These are phyloP conservation scores for Sebastes goodei DNA, from an alignment of 2,797 vertebrate species.

Conservation along the genomic window DNA sequence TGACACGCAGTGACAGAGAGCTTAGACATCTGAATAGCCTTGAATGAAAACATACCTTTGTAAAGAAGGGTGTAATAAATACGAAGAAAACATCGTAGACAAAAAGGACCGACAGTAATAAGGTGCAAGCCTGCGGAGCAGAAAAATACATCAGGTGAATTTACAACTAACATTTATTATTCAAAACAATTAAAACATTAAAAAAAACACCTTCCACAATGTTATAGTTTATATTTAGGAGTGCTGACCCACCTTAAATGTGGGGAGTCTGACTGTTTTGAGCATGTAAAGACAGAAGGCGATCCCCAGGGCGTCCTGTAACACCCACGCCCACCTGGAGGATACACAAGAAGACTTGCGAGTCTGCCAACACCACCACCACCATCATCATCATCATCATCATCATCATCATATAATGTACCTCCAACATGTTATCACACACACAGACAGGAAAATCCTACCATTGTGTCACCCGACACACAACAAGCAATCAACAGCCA, in stretches of 20 bases:
- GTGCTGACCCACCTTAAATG: conserved; percentile 88
- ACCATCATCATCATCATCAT: not conserved
- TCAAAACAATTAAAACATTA: not conserved
- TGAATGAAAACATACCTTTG: conserved; percentile 82
- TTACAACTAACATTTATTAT: not conserved
- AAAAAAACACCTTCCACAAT: not conserved
- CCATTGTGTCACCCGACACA: conserved; percentile 2
- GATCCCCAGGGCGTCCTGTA: conserved; percentile 94
- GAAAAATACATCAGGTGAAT: not conserved
- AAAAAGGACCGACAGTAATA: conserved; percentile 92
- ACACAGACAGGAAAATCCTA: not conserved
- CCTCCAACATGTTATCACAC: not conserved
- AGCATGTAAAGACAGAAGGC: conserved; percentile 97
- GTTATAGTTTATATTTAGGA: not conserved
- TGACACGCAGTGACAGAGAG: not conserved
- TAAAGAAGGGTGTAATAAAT: conserved; percentile 94
- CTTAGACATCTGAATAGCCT: not conserved
- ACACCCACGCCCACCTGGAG: conserved; percentile 95
- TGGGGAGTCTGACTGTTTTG: conserved; percentile 94
- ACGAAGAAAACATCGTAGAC: conserved; percentile 97
- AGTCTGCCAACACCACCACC: not conserved
- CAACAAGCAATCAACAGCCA: not conserved
- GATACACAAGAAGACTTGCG: conserved; percentile 13
- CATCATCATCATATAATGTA: not conserved
- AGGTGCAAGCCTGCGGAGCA: conserved; percentile 89